A percentile compares a stretch with the other conserved stretches of the same genome.
Conservation (phyloP, 2,888 invertebrate genomes). For the Monopis laevigella region DNA sequence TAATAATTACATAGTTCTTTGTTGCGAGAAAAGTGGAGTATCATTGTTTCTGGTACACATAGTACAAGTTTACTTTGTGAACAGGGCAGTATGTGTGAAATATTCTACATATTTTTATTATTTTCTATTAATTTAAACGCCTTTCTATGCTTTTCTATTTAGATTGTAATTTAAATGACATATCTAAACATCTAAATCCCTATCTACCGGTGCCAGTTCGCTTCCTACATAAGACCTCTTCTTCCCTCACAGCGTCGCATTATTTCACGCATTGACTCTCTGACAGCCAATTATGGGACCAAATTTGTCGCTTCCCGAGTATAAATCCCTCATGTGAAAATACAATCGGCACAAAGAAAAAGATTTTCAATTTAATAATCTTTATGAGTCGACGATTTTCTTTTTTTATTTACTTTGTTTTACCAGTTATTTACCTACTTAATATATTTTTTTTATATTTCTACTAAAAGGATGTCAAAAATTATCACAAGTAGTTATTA, state of each 20-base stretch:
- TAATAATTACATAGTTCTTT: too few relatives aligned
- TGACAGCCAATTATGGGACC: slow-evolving; percentile 37
- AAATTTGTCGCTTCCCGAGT: slow-evolving; percentile 30
- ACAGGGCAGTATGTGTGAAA: too few relatives aligned
- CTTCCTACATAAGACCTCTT: too few relatives aligned
- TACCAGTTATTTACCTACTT: neutral
- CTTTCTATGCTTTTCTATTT: too few relatives aligned
- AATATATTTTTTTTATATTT: neutral
- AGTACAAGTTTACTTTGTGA: too few relatives aligned
- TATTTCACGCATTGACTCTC: slow-evolving; percentile 43
- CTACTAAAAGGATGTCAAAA: neutral
- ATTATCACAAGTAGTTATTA: neutral
- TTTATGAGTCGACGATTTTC: neutral
- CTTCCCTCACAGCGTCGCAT: slow-evolving; percentile 23
- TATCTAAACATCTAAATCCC: too few relatives aligned
- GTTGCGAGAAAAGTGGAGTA: too few relatives aligned
- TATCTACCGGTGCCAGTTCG: too few relatives aligned
- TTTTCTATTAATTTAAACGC: too few relatives aligned
- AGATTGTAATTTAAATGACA: too few relatives aligned
- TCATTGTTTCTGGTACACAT: too few relatives aligned
- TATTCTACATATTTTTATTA: too few relatives aligned
- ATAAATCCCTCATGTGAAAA: slow-evolving; percentile 15
- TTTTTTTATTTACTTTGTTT: neutral
- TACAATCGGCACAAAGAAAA: slow-evolving; percentile 2
- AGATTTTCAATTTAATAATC: neutral